Percentiles rank a stretch among this genome's conserved stretches.
Conservation (phyloP, 2,888 invertebrate genomes). For the Eubasilissa splendida region DNA sequence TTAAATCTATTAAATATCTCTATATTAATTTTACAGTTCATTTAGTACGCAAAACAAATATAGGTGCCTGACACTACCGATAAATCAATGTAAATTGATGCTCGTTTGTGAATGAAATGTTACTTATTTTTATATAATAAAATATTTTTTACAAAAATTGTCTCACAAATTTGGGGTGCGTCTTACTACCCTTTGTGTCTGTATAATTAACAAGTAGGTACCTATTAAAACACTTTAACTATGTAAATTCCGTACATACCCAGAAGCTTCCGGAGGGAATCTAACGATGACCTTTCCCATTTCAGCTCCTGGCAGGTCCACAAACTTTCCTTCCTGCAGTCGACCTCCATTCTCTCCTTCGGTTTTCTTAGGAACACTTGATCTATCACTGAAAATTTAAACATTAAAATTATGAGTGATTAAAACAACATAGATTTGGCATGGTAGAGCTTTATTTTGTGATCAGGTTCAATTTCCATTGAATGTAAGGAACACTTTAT, state of each 20-base stretch:
- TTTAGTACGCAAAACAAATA: too few relatives aligned
- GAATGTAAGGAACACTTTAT: too few relatives aligned
- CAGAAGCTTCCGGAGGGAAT: conserved; percentile 99
- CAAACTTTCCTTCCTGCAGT: conserved; percentile 96
- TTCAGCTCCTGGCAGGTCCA: conserved; percentile 96
- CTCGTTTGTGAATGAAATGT: too few relatives aligned
- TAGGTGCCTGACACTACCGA: too few relatives aligned
- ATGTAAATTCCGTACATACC: conserved; percentile 68
- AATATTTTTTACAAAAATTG: not conserved
- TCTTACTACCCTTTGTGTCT: not conserved
- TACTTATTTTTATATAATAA: too few relatives aligned
- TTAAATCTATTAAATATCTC: too few relatives aligned
- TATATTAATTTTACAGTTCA: too few relatives aligned
- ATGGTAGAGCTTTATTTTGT: not conserved
- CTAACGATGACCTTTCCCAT: conserved; percentile 98
- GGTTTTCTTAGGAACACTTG: conserved; percentile 65
- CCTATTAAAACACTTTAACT: too few relatives aligned
- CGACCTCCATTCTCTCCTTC: conserved; percentile 67
- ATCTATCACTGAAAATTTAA: conserved; percentile 60
- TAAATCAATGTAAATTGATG: too few relatives aligned
- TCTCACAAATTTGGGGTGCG: not conserved
- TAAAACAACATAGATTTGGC: not conserved
- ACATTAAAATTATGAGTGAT: not conserved
- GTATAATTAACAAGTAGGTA: not conserved
- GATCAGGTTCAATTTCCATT: not conserved